Percentiles rank a stretch among this genome's conserved stretches.
These are phyloP conservation scores for Trachelus tabidus DNA, from an alignment of 2,888 invertebrate genomes.

Conservation along the genomic window DNA sequence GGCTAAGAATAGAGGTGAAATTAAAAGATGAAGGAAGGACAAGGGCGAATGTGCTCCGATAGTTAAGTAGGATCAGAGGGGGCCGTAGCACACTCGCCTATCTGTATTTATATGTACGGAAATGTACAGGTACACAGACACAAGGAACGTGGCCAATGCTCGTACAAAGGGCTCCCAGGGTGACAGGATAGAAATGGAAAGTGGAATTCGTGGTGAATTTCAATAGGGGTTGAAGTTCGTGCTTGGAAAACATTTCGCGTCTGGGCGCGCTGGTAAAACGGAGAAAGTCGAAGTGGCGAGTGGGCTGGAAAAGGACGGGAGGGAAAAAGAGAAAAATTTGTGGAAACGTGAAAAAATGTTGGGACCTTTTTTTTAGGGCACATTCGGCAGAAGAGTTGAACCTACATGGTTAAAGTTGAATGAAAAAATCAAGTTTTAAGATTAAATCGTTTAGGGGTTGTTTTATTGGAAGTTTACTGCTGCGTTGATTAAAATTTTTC, in stretches of 20 bases:
- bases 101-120: conserved; percentile 18
- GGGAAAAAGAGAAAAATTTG: neutral
- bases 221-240: conserved; percentile 57
- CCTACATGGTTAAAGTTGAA: neutral
- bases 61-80: conserved; percentile 40
- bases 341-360: neutral
- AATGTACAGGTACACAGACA: neutral
- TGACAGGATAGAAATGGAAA: conserved; percentile 64
- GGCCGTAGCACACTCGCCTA: neutral
- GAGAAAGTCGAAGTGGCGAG: neutral
- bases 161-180: conserved; percentile 3
- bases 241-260: conserved; percentile 53
- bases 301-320: neutral
- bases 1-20: conserved; percentile 21
- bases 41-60: conserved; percentile 55
- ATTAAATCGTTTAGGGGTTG: neutral
- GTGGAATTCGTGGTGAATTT: conserved; percentile 62
- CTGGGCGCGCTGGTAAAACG: conserved; percentile 29
- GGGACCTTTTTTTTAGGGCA: neutral
- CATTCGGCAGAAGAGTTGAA: neutral
- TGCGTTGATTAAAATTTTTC: neutral
- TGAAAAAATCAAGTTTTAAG: neutral
- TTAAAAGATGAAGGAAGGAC: conserved; percentile 44
- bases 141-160: neutral
- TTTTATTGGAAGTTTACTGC: neutral